A percentile compares a stretch with the other conserved stretches of the same genome.
Evolutionary conservation across 2,888 invertebrate species (phyloP).

Genomic region (Mythimna albipuncta): DNA sequence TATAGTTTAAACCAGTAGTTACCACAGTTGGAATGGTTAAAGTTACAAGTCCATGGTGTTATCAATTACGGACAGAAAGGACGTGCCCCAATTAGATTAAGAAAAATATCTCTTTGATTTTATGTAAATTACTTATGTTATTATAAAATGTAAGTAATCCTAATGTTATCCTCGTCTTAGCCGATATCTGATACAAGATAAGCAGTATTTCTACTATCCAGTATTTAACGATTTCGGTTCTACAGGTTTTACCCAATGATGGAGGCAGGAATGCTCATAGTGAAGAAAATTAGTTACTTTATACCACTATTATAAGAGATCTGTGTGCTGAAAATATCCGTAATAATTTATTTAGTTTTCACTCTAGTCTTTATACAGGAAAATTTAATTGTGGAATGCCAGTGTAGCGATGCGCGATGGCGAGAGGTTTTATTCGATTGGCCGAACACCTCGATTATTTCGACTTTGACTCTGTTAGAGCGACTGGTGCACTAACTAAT

Average conservation of each 20-base stretch:
- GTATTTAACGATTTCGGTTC: conserved; percentile 27
- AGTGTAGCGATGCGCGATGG: too few species aligned
- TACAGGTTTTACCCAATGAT: not conserved
- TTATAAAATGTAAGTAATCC: not conserved
- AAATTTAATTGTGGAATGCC: not conserved
- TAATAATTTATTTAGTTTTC: not conserved
- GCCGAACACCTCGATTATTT: too few species aligned
- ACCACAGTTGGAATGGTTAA: not conserved
- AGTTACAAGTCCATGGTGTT: not conserved
- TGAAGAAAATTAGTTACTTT: not conserved
- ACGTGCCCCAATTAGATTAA: conserved; percentile 7
- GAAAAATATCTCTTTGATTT: not conserved
- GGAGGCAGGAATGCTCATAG: not conserved
- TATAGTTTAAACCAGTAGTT: conserved; percentile 3
- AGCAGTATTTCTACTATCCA: conserved; percentile 42
- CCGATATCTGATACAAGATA: conserved; percentile 12
- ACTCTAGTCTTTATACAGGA: conserved; percentile 28
- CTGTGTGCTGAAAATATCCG: conserved; percentile 3
- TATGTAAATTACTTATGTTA: conserved; percentile 1
- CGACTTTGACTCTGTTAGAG: too few species aligned
- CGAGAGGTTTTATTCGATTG: too few species aligned
- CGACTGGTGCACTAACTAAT: too few species aligned
- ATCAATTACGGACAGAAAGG: not conserved
- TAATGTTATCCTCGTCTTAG: conserved; percentile 7
- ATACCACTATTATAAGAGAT: not conserved